phyloP scores from a whole-genome alignment of 2,113 vertebrate genomes.

The Anarrhichthys ocellatus region DNA sequence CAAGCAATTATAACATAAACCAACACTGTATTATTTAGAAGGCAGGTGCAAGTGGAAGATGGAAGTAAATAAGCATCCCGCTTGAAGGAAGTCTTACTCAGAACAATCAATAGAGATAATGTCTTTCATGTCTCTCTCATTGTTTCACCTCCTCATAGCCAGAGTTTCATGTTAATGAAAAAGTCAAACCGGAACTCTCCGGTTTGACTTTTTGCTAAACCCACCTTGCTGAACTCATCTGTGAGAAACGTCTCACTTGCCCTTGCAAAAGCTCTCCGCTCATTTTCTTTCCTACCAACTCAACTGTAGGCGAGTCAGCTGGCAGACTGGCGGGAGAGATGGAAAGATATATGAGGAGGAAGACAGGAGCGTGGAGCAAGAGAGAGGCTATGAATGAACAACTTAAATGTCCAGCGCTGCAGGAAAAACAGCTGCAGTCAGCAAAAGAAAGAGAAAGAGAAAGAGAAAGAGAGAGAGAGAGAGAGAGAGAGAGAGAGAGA shows the following conservation, averaged over 20 bases:
- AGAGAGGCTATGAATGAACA: constrained; percentile 63
- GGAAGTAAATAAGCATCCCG: constrained; percentile 25
- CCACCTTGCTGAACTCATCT: constrained; percentile 32
- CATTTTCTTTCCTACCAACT: constrained; percentile 42
- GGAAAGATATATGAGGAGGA: constrained; percentile 67
- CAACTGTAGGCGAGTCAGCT: constrained; percentile 59
- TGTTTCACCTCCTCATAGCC: constrained; percentile 23
- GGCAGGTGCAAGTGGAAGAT: constrained; percentile 9
- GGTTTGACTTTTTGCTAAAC: background rate
- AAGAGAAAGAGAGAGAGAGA: constrained; percentile 29
- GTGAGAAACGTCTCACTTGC: constrained; percentile 45
- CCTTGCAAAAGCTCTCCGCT: constrained; percentile 55
- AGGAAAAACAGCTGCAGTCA: constrained; percentile 70
- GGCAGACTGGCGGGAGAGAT: constrained; percentile 51
- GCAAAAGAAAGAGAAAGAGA: constrained; percentile 64
- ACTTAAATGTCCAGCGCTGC: constrained; percentile 56
- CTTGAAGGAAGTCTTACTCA: constrained; percentile 49
- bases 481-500: constrained; percentile 27
- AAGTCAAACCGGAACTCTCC: background rate
- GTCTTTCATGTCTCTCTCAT: constrained; percentile 37
- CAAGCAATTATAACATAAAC: constrained; percentile 30
- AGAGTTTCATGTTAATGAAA: constrained; percentile 21
- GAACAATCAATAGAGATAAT: constrained; percentile 57
- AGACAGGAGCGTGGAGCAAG: background rate
- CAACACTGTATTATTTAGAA: constrained; percentile 43